Percentiles rank a stretch among this genome's conserved stretches.
phyloP scores from a whole-genome alignment of 2,888 invertebrate genomes.

The Lochmaea capreae region DNA sequence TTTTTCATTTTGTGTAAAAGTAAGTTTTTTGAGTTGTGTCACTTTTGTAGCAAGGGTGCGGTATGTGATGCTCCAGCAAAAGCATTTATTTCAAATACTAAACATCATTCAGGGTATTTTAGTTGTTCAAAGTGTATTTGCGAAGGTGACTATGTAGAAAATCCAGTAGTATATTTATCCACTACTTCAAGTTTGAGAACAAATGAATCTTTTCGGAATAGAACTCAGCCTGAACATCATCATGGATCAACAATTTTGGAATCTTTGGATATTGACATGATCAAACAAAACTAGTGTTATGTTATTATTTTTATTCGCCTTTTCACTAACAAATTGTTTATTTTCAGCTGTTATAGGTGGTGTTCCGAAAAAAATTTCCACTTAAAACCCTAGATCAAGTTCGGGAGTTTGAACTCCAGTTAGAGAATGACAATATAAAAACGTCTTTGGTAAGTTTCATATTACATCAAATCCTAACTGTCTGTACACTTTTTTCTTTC shows the following conservation, averaged over 20 bases:
- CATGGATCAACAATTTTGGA: slow-evolving; percentile 9
- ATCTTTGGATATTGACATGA: slow-evolving; percentile 10
- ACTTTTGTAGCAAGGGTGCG: no score
- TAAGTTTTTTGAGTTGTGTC: no score
- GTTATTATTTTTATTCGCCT: not conserved
- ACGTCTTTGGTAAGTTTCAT: slow-evolving; percentile 17
- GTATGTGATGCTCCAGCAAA: no score
- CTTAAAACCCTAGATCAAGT: not conserved
- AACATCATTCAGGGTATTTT: no score
- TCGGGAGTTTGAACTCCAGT: slow-evolving; percentile 1
- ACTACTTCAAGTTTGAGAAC: slow-evolving; percentile 26
- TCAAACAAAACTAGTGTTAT: not conserved
- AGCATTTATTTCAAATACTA: no score
- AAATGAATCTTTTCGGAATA: slow-evolving; percentile 28
- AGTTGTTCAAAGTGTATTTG: no score
- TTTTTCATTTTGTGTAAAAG: no score
- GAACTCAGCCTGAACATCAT: slow-evolving; percentile 29
- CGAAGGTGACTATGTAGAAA: slow-evolving; percentile 22
- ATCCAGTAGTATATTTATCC: slow-evolving; percentile 22
- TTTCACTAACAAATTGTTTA: no score
- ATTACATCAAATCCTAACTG: not conserved
- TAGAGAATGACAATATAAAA: slow-evolving; percentile 11
- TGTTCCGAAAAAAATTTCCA: not conserved
- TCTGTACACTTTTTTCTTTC: not conserved
- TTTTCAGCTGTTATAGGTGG: no score